A percentile compares a stretch with the other conserved stretches of the same genome.
Conservation (phyloP, 2,888 invertebrate species). For the Sphecodes monilicornis region DNA sequence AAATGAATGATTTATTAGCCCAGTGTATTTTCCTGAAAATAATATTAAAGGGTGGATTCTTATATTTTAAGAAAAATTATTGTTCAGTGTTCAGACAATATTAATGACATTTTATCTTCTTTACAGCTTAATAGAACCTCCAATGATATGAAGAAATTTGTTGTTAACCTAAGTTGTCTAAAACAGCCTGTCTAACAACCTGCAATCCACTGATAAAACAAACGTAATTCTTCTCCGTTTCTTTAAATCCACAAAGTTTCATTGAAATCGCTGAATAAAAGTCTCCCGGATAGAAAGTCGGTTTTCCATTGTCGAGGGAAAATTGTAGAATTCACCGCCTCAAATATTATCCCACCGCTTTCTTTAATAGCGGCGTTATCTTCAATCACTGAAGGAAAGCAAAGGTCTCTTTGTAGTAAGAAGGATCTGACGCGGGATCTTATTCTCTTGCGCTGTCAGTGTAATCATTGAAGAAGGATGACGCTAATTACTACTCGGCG, state of each 20-base stretch:
- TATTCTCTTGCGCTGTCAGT: neutral
- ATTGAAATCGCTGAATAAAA: neutral
- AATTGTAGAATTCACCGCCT: neutral
- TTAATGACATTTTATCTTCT: neutral
- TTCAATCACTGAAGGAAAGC: constrained; percentile 1
- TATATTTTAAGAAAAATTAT: too few species aligned
- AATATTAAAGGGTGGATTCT: neutral
- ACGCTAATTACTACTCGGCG: constrained; percentile 13
- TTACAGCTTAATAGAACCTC: neutral
- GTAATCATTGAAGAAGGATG: neutral
- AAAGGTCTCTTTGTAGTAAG: neutral
- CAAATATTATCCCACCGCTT: neutral
- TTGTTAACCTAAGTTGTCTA: neutral
- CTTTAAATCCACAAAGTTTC: neutral
- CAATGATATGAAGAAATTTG: neutral
- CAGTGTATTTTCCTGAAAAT: too few species aligned
- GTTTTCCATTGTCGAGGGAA: constrained; percentile 40
- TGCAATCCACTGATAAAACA: neutral
- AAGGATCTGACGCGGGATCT: constrained; percentile 10
- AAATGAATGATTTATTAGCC: too few species aligned
- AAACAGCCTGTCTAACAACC: too few species aligned
- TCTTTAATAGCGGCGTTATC: neutral
- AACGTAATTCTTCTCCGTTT: neutral
- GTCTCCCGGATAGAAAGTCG: constrained; percentile 8
- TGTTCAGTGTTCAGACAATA: too few species aligned